phyloP scores from a whole-genome alignment of 2,888 invertebrate species.

The Chrysina gloriosa region DNA sequence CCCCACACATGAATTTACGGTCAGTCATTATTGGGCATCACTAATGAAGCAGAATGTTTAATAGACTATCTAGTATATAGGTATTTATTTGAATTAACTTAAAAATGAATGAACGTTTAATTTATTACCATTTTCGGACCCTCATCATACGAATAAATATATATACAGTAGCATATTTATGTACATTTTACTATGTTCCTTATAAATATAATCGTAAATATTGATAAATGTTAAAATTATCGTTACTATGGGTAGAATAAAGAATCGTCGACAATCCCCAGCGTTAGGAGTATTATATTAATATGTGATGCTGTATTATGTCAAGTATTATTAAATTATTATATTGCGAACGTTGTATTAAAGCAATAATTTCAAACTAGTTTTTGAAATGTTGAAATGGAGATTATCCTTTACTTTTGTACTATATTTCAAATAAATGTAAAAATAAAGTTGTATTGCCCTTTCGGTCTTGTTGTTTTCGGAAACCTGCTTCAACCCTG shows the following conservation, averaged over 20 bases:
- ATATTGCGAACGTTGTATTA: constrained; percentile 25
- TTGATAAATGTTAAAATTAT: constrained; percentile 17
- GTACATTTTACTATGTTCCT: constrained; percentile 28
- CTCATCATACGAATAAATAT: background rate
- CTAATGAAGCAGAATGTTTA: constrained; percentile 4
- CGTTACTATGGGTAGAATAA: constrained; percentile 17
- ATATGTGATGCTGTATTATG: constrained; percentile 37
- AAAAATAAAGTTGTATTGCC: constrained; percentile 14
- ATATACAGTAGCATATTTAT: background rate
- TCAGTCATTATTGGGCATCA: background rate
- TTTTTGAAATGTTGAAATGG: constrained; percentile 33
- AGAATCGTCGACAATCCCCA: constrained; percentile 38
- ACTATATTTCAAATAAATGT: constrained; percentile 37
- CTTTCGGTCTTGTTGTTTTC: background rate
- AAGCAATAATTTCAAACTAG: constrained; percentile 36
- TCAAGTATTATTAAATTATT: constrained; percentile 29
- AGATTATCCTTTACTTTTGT: constrained; percentile 38
- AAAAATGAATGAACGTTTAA: background rate
- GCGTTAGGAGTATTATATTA: constrained; percentile 29
- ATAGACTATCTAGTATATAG: background rate
- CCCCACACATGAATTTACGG: background rate
- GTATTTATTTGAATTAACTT: background rate
- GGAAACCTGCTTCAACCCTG: too few species aligned
- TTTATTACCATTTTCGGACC: background rate
- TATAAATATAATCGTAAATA: background rate